Evolutionary conservation across 2,113 vertebrate genomes (phyloP), one percentile per base, ranked within the genome.

Genomic region (Eolophus roseicapilla): DNA sequence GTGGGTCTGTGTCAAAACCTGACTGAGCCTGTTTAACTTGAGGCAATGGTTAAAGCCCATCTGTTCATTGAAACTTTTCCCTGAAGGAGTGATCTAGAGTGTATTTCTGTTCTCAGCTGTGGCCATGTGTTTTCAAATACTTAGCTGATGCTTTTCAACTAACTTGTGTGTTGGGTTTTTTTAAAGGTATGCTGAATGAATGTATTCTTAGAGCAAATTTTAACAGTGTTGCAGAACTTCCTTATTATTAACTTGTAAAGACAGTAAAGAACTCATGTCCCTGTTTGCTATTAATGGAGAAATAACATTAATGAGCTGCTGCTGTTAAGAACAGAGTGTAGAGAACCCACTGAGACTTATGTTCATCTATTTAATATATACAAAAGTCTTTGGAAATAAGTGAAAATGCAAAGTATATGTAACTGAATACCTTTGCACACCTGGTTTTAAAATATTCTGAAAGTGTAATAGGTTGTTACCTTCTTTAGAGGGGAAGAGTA

Each of bases 21-120:
- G 92, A 95, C 92, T 93, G 84, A 97, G 94, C 86, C 96, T 90
- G 83, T 96, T 97, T 96, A 94, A 95, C 95, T 96, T 0, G 16
- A 96, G 96, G 92, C 93, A 90, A 47, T 94, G 77, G 90, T 96
- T 96, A 97, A 96, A 97, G 93, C 89, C 96, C 96, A 97, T 97
- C 97, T 97, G 97, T 96, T 96, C 89, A 74, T 83, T 93, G 86
- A 95, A 87, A 91, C 81, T 94, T 95, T 76, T 90, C 82, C 82
- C 92, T 91, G 52, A 92, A 92, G 90, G 94, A 92, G 71, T 17
- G 20, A 91, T 87, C 78, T 73, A 92, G 88, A 74, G 35, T 94
- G 73, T 95, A 82, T 93, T 96, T 96, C 92, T 92, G 62, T 73
- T 95, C 94, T 90, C 90, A 93, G 86, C 88, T 90, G 75, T 78